Evolutionary conservation across 2,888 invertebrate species (phyloP).

Genomic region (Spisula subtruncata): DNA sequence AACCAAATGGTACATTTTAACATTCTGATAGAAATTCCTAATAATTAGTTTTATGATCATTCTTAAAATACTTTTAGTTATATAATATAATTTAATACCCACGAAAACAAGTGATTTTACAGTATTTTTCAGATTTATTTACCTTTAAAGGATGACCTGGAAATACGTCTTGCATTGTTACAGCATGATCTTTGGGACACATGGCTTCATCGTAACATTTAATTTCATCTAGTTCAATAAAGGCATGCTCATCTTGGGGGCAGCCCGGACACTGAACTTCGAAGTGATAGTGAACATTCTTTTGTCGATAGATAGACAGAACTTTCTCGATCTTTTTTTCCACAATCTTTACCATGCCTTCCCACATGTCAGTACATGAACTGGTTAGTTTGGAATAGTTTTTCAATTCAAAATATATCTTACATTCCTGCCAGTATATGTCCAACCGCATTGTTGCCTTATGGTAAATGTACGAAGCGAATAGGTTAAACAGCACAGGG

Average conservation of each 20-base stretch:
- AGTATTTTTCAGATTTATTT: background rate
- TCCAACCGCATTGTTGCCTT: conserved; percentile 29
- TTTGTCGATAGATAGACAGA: conserved; percentile 27
- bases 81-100: too few relatives aligned
- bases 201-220: conserved; percentile 21
- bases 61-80: too few relatives aligned
- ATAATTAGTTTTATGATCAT: too few relatives aligned
- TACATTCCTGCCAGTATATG: conserved; percentile 22
- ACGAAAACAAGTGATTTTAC: too few relatives aligned
- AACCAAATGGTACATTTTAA: too few relatives aligned
- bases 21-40: too few relatives aligned
- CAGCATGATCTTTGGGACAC: conserved; percentile 34
- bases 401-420: conserved; percentile 39
- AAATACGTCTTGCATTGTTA: background rate
- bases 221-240: background rate
- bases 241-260: background rate
- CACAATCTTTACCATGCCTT: conserved; percentile 11
- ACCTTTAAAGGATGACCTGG: background rate
- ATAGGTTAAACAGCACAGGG: conserved; percentile 12
- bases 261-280: conserved; percentile 40
- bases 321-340: conserved; percentile 16
- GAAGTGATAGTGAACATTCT: conserved; percentile 18
- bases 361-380: background rate
- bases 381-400: conserved; percentile 24
- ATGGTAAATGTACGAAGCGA: background rate